Evolutionary conservation across 1,140 invertebrate species (phyloP).

Genomic region (Orussus abietinus): DNA sequence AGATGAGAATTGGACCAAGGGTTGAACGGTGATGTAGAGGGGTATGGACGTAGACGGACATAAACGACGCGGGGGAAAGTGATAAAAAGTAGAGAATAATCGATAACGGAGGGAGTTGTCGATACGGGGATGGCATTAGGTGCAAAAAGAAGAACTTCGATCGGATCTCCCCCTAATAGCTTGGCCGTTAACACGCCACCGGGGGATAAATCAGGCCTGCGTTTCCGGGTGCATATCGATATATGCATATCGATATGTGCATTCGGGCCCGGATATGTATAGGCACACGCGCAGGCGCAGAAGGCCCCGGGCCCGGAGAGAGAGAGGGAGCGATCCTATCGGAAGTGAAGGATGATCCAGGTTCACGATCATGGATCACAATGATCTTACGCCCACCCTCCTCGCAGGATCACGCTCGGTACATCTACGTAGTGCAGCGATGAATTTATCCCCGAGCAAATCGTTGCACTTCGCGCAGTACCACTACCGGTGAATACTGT

Average conservation of each 20-base stretch:
- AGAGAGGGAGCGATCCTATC: conserved; percentile 34
- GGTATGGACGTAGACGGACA: no score
- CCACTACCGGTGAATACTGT: neutral
- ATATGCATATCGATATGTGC: conserved; percentile 1
- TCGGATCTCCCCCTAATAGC: no score
- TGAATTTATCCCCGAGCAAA: conserved; percentile 18
- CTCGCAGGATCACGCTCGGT: conserved; percentile 18
- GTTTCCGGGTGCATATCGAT: neutral
- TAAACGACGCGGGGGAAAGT: no score
- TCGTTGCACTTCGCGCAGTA: conserved; percentile 13
- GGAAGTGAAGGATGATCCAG: conserved; percentile 46
- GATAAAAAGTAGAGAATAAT: no score
- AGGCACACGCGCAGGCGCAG: conserved; percentile 8
- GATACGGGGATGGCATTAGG: no score
- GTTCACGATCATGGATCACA: conserved; percentile 43
- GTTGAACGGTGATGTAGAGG: no score
- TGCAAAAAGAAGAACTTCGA: no score
- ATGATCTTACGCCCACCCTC: conserved; percentile 43
- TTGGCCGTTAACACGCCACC: no score
- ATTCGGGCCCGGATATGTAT: conserved; percentile 6
- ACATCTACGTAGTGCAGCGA: conserved; percentile 12
- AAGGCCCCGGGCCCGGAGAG: conserved; percentile 17
- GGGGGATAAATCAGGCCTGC: no score
- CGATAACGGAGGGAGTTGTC: no score
- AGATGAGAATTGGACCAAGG: no score